Evolutionary conservation across 2,888 invertebrate species (phyloP).

Genomic region (Pyrrhia umbra): DNA sequence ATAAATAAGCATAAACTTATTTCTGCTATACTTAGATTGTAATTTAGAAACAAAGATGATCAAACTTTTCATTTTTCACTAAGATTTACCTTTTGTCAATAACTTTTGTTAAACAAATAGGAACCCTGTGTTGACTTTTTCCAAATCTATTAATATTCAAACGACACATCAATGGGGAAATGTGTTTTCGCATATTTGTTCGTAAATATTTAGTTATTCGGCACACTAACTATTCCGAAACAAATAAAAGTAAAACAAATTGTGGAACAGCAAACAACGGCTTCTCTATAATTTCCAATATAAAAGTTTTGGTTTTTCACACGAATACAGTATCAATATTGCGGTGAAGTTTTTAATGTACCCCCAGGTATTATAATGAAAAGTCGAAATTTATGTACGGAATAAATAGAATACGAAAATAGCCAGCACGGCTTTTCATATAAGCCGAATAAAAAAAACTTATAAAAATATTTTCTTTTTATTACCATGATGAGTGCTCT

Average conservation of each 20-base stretch:
- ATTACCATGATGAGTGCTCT: neutral
- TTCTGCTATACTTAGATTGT: too few relatives aligned
- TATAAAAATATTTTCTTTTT: neutral
- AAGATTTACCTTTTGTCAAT: neutral
- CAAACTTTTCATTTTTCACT: too few relatives aligned
- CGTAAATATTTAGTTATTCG: constrained; percentile 45
- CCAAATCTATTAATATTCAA: constrained; percentile 51
- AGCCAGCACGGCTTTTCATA: neutral
- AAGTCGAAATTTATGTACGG: constrained; percentile 9
- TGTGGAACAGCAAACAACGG: constrained; percentile 22
- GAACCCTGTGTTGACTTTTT: constrained; percentile 10
- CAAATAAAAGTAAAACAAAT: constrained; percentile 30
- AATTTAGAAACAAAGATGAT: too few relatives aligned
- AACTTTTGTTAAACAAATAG: neutral
- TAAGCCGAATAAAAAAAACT: neutral
- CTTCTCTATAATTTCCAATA: constrained; percentile 24
- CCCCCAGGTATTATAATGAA: constrained; percentile 2
- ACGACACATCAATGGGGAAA: constrained; percentile 39
- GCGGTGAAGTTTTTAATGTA: constrained; percentile 29
- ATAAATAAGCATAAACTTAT: too few relatives aligned
- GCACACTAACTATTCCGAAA: constrained; percentile 15
- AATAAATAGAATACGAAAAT: neutral
- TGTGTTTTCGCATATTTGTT: constrained; percentile 34
- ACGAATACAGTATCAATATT: constrained; percentile 14
- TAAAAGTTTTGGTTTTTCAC: constrained; percentile 16